A percentile compares a stretch with the other conserved stretches of the same genome.
These are phyloP conservation scores for Cryptoprocta ferox DNA, from an alignment of 2,797 vertebrate species.

Conservation along the genomic window DNA sequence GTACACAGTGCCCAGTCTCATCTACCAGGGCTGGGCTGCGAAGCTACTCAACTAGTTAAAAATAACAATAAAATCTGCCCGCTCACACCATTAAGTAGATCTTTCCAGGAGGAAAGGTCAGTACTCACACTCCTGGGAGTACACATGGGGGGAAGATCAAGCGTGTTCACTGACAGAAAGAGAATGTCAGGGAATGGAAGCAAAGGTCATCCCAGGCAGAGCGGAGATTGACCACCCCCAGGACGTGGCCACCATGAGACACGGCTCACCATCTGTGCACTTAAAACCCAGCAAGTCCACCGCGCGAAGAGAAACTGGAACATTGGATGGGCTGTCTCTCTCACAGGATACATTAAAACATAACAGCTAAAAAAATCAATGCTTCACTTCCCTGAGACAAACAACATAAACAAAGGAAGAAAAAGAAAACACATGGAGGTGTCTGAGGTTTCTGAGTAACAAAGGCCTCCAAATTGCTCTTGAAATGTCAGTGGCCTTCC, in stretches of 20 bases:
- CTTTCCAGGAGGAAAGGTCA: constrained; percentile 56
- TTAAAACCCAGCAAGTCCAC: not conserved
- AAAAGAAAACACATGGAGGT: not conserved
- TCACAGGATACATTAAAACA: constrained; percentile 55
- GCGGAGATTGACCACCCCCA: not conserved
- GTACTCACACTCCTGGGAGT: not conserved
- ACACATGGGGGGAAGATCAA: rapidly evolving
- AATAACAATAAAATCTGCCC: constrained; percentile 40
- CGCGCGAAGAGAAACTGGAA: not conserved
- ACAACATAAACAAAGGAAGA: constrained; percentile 38
- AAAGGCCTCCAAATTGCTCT: constrained; percentile 47
- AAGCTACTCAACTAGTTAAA: constrained; percentile 1
- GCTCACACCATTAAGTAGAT: not conserved
- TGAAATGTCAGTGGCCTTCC: constrained; percentile 21
- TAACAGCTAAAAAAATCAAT: constrained; percentile 44
- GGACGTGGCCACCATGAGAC: not conserved
- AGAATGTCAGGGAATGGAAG: not conserved
- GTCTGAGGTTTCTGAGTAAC: constrained; percentile 56
- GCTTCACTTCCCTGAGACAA: constrained; percentile 71
- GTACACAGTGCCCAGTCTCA: not conserved
- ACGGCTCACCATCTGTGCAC: not conserved
- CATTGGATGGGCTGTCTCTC: not conserved
- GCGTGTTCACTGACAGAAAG: not conserved
- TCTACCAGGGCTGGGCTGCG: not conserved
- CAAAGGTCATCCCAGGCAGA: constrained; percentile 1